A percentile compares a stretch with the other conserved stretches of the same genome.
phyloP scores from a whole-genome alignment of 2,797 vertebrate genomes.

The Chrosomus eos region DNA sequence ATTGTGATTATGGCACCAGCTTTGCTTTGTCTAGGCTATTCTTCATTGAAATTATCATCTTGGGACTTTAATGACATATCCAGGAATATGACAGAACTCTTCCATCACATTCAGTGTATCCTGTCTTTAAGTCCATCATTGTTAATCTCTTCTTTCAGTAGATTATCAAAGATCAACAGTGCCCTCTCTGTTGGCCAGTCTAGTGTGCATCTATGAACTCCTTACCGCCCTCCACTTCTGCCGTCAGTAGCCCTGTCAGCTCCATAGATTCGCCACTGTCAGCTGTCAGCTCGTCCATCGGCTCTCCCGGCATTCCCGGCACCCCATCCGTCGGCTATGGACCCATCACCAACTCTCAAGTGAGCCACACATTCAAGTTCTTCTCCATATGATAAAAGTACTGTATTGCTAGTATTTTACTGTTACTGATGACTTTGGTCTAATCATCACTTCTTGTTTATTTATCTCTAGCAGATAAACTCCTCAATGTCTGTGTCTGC shows the following conservation, averaged over 20 bases:
- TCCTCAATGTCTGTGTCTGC: slow-evolving; percentile 85
- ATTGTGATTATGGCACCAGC: background rate
- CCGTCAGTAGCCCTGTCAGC: slow-evolving; percentile 82
- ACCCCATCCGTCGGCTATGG: slow-evolving; percentile 87
- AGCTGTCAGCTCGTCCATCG: slow-evolving; percentile 87
- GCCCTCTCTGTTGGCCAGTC: slow-evolving; percentile 42
- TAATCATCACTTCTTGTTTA: slow-evolving; percentile 25
- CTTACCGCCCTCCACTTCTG: slow-evolving; percentile 76
- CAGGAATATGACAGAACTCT: background rate
- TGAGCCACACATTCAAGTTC: slow-evolving; percentile 60
- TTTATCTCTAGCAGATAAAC: slow-evolving; percentile 79
- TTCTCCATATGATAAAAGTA: background rate
- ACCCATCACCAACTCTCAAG: slow-evolving; percentile 89
- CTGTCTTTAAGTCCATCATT: background rate
- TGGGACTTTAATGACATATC: slow-evolving; percentile 19
- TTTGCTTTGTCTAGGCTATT: slow-evolving; percentile 12
- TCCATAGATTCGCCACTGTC: slow-evolving; percentile 87
- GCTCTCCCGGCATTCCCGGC: slow-evolving; percentile 81
- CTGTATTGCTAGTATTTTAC: background rate
- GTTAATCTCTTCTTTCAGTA: slow-evolving; percentile 4
- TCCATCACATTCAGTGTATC: background rate
- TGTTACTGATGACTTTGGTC: slow-evolving; percentile 7
- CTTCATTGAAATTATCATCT: background rate
- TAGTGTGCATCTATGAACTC: slow-evolving; percentile 67
- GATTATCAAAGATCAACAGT: slow-evolving; percentile 44